A percentile compares a stretch with the other conserved stretches of the same genome.
Evolutionary conservation across 92 coral and sea anemone species (phyloP).

Genomic region (Parazoanthus swiftii): DNA sequence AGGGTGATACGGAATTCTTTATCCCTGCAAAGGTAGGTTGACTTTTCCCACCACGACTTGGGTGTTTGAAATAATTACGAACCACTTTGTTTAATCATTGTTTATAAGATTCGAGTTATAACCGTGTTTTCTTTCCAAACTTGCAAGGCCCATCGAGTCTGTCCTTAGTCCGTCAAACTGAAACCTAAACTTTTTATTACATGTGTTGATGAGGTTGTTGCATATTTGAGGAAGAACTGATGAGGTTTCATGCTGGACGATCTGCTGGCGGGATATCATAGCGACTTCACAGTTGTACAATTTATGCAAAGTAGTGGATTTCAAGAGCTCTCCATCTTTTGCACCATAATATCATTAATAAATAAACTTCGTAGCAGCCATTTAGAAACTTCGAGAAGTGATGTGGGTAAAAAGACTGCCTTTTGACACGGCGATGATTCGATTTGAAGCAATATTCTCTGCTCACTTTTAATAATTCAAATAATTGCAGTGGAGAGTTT

Average conservation of each 20-base stretch:
- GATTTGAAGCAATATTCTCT: conserved; percentile 1
- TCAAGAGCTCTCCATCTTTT: neutral
- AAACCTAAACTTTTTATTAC: neutral
- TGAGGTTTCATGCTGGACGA: conserved; percentile 30
- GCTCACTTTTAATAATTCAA: neutral
- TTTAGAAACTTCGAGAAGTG: neutral
- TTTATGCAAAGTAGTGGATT: conserved; percentile 34
- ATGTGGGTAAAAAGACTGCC: neutral
- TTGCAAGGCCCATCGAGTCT: conserved; percentile 1
- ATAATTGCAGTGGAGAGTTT: neutral
- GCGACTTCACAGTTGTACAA: conserved; percentile 12
- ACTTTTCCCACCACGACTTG: conserved; percentile 15
- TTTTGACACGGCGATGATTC: neutral
- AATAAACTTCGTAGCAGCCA: neutral
- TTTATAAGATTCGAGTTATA: conserved; percentile 14
- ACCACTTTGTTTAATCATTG: conserved; percentile 1
- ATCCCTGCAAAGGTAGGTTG: conserved; percentile 37
- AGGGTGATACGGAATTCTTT: conserved; percentile 19
- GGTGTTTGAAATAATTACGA: neutral
- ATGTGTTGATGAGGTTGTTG: neutral
- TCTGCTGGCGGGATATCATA: conserved; percentile 32
- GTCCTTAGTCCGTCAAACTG: neutral
- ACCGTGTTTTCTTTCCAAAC: neutral
- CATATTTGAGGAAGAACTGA: conserved; percentile 5
- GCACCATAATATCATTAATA: neutral